These are phyloP conservation scores for Myathropa florea DNA, from an alignment of 2,888 invertebrate genomes.

Conservation along the genomic window DNA sequence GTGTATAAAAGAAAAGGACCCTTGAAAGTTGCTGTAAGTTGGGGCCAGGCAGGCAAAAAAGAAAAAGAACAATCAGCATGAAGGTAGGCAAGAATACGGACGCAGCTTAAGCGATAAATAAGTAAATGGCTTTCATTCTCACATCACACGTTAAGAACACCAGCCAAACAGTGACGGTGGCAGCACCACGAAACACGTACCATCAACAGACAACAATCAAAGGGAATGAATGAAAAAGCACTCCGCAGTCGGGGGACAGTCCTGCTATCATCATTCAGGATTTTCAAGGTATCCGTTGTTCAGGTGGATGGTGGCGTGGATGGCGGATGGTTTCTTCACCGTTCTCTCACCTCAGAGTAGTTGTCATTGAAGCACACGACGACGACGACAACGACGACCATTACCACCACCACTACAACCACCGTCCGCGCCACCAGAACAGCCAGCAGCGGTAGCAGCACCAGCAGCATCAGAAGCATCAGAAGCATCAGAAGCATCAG, in stretches of 20 bases:
- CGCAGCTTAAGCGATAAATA: conserved; percentile 69
- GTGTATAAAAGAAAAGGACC: conserved; percentile 47
- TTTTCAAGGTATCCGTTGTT: conserved; percentile 37
- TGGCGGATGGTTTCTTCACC: conserved; percentile 39
- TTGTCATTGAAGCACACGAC: background rate
- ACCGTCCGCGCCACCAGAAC: background rate
- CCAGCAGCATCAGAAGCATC: background rate
- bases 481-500: background rate
- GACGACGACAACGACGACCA: background rate
- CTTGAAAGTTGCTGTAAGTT: conserved; percentile 1
- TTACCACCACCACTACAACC: background rate
- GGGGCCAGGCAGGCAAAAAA: background rate
- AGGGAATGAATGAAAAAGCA: conserved; percentile 63
- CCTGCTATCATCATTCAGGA: conserved; percentile 54
- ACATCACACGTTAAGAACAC: conserved; percentile 52
- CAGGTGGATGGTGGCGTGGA: background rate
- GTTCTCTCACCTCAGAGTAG: conserved; percentile 10
- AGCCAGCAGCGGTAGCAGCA: background rate
- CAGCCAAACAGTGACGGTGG: conserved; percentile 21
- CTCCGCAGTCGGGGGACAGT: conserved; percentile 55
- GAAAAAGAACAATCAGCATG: conserved; percentile 66
- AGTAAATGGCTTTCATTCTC: conserved; percentile 67
- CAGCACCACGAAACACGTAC: background rate
- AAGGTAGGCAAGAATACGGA: conserved; percentile 59
- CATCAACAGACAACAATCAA: conserved; percentile 51